These are phyloP conservation scores for Abrostola tripartita DNA, from an alignment of 2,888 invertebrate species.

Conservation along the genomic window DNA sequence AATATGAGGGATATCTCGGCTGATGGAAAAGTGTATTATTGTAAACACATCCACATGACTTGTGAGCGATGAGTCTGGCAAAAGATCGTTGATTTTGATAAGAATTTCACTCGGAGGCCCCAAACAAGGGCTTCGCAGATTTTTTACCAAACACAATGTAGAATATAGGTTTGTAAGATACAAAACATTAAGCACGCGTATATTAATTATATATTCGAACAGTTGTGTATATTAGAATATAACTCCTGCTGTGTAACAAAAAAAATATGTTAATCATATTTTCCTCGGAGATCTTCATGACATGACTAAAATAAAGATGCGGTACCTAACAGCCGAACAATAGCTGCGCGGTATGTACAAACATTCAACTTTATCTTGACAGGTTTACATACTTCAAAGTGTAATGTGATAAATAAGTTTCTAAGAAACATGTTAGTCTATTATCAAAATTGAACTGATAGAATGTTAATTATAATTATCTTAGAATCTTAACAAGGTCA, in stretches of 20 bases:
- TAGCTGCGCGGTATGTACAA: constrained; percentile 72
- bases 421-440: constrained; percentile 73
- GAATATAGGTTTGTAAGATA: background rate
- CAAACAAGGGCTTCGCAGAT: constrained; percentile 41
- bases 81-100: constrained; percentile 61
- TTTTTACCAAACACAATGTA: constrained; percentile 27
- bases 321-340: constrained; percentile 69
- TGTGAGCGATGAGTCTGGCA: constrained; percentile 64
- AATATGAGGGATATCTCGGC: constrained; percentile 54
- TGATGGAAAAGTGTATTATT: constrained; percentile 61
- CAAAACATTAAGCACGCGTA: constrained; percentile 20
- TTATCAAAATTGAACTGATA: constrained; percentile 70
- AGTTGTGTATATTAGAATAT: constrained; percentile 29
- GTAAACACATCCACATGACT: constrained; percentile 62
- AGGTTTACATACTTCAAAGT: constrained; percentile 77
- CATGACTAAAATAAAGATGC: constrained; percentile 60
- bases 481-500: constrained; percentile 38
- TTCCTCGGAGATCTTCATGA: constrained; percentile 48
- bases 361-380: constrained; percentile 83
- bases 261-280: constrained; percentile 51
- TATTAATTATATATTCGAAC: constrained; percentile 24
- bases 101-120: constrained; percentile 58
- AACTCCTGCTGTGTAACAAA: constrained; percentile 44
- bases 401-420: constrained; percentile 76
- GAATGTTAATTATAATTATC: constrained; percentile 56